phyloP scores from a whole-genome alignment of 1,140 invertebrate species.

The Pseudachorutes palmiensis region DNA sequence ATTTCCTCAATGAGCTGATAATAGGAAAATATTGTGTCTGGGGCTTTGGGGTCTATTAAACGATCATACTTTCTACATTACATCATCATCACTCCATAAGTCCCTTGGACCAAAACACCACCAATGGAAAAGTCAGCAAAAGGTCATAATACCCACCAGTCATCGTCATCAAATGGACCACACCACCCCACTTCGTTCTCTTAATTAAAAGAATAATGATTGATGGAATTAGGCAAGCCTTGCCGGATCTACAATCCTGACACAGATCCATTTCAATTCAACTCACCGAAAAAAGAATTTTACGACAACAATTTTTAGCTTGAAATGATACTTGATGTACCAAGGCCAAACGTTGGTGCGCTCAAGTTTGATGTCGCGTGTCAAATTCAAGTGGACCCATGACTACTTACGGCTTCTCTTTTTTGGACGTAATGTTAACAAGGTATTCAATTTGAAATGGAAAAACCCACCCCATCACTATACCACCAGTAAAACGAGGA shows the following conservation, averaged over 20 bases:
- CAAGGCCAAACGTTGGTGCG: too few relatives aligned
- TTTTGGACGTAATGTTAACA: neutral
- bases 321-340: too few relatives aligned
- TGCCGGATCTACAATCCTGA: neutral
- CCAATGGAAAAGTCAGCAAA: too few relatives aligned
- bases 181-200: too few relatives aligned
- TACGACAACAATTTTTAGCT: too few relatives aligned
- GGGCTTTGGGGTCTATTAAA: neutral
- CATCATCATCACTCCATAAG: neutral
- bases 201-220: slow-evolving; percentile 6
- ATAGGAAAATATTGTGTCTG: slow-evolving; percentile 2
- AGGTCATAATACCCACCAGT: too few relatives aligned
- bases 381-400: slow-evolving; percentile 6
- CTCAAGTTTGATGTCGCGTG: slow-evolving; percentile 1
- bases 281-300: neutral
- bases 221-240: neutral
- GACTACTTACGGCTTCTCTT: neutral
- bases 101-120: too few relatives aligned
- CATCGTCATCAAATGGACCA: too few relatives aligned
- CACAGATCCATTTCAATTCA: neutral
- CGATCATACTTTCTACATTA: neutral
- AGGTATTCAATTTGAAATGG: neutral
- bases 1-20: neutral
- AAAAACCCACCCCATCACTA: neutral
- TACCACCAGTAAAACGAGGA: neutral